Base-by-base conservation (phyloP, 2,888 invertebrate species). In the Drosophila aldrichi region DNA sequence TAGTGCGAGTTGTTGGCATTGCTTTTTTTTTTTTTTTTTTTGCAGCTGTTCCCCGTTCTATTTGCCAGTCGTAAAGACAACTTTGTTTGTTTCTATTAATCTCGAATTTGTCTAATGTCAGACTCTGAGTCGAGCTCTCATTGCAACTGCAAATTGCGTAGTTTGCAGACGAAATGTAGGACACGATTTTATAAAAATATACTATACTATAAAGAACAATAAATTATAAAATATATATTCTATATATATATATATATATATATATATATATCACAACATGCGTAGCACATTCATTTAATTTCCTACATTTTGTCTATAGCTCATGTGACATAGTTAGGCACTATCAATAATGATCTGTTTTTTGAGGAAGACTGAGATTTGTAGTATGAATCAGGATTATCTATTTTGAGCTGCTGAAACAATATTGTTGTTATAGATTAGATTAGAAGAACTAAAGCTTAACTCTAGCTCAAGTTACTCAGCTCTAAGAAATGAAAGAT, bases 71-170 rank as follows among this genome's bases (percentile, higher is more conserved):
- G 52, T 46, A 71, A 55, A 67, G 61, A 49, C 72, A 81, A 83
- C 78, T 58, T 43, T 73, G 73, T 83, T 67, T 62, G 43, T 67
- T 74, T 55, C 72, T 75, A 81, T 75, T 78, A 80, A 80, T 78
- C 81, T 75, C 60, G 49, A 54, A 65, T 62, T 64, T 71, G 62
- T 64, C 20, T 52, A 48, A 56, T 48, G 63, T 40, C 54, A 25
- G 46, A 58, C 59, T 40, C 54, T 32, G 46, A 54, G 43, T 16
- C n/a, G 32, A 32, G 32, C 10, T 48, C 48, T 49, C 52, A 62
- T 44, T 67, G 56, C 65, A 67, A 51, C 62, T 67, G 65, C 41
- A 52, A 79, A 75, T 72, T 61, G 77, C 79, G 79, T 78, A 57
- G 78, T 78, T 69, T 58, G 63, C 60, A 49, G 78, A 63, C 20